Evolutionary conservation across 2,113 vertebrate species (phyloP).

Genomic region (Oncorhynchus clarkii): DNA sequence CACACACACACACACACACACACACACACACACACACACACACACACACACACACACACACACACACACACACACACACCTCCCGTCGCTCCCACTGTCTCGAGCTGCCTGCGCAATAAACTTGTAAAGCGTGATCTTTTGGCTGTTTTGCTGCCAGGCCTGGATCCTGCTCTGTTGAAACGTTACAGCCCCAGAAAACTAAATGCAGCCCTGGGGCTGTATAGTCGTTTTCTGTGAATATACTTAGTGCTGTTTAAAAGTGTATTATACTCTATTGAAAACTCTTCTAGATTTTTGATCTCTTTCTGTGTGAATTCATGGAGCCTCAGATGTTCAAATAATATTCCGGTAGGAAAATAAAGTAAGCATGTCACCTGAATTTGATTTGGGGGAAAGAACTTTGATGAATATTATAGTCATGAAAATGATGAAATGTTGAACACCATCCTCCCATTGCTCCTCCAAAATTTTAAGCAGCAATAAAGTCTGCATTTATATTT

Average conservation of each 20-base stretch:
- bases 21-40: slow-evolving; percentile 24
- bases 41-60: slow-evolving; percentile 29
- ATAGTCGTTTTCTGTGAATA: too few relatives aligned
- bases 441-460: too few relatives aligned
- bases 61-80: slow-evolving; percentile 25
- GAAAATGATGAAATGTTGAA: too few relatives aligned
- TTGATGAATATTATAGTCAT: too few relatives aligned
- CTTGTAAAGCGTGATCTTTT: slow-evolving; percentile 22
- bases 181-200: not conserved
- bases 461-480: too few relatives aligned
- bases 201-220: not conserved
- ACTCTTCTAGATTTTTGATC: not conserved
- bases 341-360: too few relatives aligned
- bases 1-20: slow-evolving; percentile 28
- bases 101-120: slow-evolving; percentile 36
- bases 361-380: too few relatives aligned
- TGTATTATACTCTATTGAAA: not conserved
- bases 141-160: slow-evolving; percentile 40
- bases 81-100: slow-evolving; percentile 13
- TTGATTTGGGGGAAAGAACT: too few relatives aligned
- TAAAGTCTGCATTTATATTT: not conserved
- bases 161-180: not conserved
- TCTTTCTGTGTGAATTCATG: too few relatives aligned
- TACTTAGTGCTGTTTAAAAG: too few relatives aligned
- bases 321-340: too few relatives aligned